Conservation (phyloP, 2,888 invertebrate genomes). For the Ferrisia virgata region DNA sequence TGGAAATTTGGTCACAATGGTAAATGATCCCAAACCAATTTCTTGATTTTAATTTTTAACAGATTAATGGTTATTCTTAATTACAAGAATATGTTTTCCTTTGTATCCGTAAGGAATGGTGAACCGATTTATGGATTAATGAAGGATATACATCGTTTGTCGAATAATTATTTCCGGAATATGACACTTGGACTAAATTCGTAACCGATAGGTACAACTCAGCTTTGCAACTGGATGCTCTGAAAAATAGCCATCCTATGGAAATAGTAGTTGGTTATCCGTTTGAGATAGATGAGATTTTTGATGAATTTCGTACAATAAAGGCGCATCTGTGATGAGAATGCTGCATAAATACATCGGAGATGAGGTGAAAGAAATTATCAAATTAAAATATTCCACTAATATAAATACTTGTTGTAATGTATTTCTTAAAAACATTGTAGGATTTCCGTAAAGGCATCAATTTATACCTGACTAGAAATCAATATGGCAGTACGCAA, state of each 20-base stretch:
- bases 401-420: no score
- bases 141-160: conserved; percentile 96
- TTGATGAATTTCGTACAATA: conserved; percentile 97
- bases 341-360: conserved; percentile 94
- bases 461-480: conserved; percentile 80
- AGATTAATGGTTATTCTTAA: no score
- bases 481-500: conserved; percentile 84
- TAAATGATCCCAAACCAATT: background rate
- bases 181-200: conserved; percentile 96
- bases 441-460: conserved; percentile 87
- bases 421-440: no score
- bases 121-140: conserved; percentile 95
- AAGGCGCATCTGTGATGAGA: conserved; percentile 90
- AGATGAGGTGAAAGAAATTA: conserved; percentile 60
- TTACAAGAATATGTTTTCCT: no score
- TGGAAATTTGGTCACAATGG: conserved; percentile 94
- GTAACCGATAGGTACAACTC: conserved; percentile 81
- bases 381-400: no score
- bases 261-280: conserved; percentile 92
- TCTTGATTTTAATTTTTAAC: no score
- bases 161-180: conserved; percentile 90
- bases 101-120: conserved; percentile 68
- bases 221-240: conserved; percentile 80
- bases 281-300: conserved; percentile 93
- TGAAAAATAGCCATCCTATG: conserved; percentile 92